Percentiles rank a stretch among this genome's conserved stretches.
Conservation (phyloP, 1,140 invertebrate genomes). For the Drosophila sechellia region DNA sequence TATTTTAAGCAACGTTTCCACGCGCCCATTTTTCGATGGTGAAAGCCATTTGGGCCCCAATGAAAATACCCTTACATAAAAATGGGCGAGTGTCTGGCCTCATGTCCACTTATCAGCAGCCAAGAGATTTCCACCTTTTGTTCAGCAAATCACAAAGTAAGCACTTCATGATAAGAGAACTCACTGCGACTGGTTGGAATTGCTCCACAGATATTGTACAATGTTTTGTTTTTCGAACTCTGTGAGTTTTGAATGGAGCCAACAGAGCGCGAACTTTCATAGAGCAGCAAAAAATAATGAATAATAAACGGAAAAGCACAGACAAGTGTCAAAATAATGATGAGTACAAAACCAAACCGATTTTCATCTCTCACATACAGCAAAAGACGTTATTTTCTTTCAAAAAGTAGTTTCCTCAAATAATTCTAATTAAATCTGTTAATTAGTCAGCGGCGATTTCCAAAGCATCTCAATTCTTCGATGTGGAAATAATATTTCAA, state of each 20-base stretch:
- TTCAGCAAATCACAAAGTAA: slow-evolving; percentile 33
- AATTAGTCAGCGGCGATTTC: no score
- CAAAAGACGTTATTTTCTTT: slow-evolving; percentile 4
- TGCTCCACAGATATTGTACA: slow-evolving; percentile 15
- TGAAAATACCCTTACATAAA: not conserved
- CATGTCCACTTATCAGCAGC: slow-evolving; percentile 30
- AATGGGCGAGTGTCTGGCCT: slow-evolving; percentile 6
- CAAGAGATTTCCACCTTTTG: slow-evolving; percentile 37
- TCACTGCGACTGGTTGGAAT: slow-evolving; percentile 2
- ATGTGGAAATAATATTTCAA: no score
- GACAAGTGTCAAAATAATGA: slow-evolving; percentile 55
- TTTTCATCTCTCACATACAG: slow-evolving; percentile 11
- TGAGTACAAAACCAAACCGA: slow-evolving; percentile 41
- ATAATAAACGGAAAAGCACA: slow-evolving; percentile 40
- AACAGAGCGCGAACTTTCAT: slow-evolving; percentile 22
- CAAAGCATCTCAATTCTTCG: no score
- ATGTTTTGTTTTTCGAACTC: slow-evolving; percentile 12
- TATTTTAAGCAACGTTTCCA: not conserved
- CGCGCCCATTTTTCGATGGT: not conserved
- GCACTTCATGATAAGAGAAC: slow-evolving; percentile 34
- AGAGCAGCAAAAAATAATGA: slow-evolving; percentile 14
- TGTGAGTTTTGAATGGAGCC: slow-evolving; percentile 16
- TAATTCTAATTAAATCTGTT: not conserved
- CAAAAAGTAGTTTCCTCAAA: not conserved
- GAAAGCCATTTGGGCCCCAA: not conserved